phyloP scores from a whole-genome alignment of 2,113 vertebrate species.

The Pteruthius melanotis region DNA sequence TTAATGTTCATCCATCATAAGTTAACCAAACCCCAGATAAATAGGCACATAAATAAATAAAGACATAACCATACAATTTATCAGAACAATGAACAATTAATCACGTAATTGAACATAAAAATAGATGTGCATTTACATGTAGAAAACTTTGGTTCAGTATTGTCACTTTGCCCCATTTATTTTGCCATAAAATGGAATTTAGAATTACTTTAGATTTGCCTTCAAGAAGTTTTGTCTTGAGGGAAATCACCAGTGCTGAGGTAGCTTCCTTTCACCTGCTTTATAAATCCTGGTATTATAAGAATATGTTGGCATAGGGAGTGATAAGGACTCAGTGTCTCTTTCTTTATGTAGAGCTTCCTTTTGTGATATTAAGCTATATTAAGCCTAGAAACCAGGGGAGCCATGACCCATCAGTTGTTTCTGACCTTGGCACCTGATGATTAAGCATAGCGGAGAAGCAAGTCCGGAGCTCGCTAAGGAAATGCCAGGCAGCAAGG shows the following conservation, averaged over 20 bases:
- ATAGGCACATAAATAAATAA: background rate
- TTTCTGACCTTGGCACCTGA: background rate
- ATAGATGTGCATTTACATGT: background rate
- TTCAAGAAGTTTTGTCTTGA: background rate
- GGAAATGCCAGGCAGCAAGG: background rate
- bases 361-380: background rate
- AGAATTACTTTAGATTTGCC: background rate
- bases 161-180: background rate
- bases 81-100: background rate
- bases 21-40: background rate
- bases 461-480: background rate
- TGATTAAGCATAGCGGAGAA: background rate
- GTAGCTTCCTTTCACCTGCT: background rate
- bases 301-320: background rate
- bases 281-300: background rate
- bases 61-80: background rate
- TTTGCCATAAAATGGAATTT: background rate
- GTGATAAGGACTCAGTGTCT: background rate
- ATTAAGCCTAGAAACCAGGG: background rate
- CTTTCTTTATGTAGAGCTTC: background rate
- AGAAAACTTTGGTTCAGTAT: background rate
- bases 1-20: background rate
- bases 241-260: background rate
- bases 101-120: background rate
- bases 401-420: background rate